A percentile compares a stretch with the other conserved stretches of the same genome.
These are phyloP conservation scores for Brachystomella parvula DNA, from an alignment of 1,140 invertebrate genomes.

Conservation along the genomic window DNA sequence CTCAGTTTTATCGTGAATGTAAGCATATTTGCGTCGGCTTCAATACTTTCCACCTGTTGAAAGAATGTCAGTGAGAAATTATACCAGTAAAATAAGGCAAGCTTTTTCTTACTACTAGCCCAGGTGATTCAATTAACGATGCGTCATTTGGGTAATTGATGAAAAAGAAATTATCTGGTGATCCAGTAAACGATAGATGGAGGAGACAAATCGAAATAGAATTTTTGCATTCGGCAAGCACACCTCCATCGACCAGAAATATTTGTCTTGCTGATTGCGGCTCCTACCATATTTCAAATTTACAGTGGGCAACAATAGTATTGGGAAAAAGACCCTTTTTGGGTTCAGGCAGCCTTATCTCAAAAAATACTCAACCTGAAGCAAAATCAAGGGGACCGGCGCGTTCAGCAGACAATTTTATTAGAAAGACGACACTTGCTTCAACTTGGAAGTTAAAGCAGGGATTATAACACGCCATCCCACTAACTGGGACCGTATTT, in stretches of 20 bases:
- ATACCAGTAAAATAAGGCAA: background rate
- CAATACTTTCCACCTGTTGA: background rate
- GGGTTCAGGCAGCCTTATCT: too few relatives aligned
- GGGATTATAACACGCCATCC: too few relatives aligned
- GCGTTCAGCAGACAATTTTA: too few relatives aligned
- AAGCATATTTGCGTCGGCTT: background rate
- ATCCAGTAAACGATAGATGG: conserved; percentile 20
- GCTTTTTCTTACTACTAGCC: conserved; percentile 12
- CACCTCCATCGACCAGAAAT: background rate
- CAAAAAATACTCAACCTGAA: too few relatives aligned
- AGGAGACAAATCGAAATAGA: conserved; percentile 18
- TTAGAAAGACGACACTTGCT: too few relatives aligned
- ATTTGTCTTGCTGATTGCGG: conserved; percentile 16
- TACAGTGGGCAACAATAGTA: background rate
- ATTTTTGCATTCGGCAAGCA: conserved; percentile 15
- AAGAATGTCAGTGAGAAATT: background rate
- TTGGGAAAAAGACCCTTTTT: too few relatives aligned
- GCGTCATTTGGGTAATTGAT: conserved; percentile 28
- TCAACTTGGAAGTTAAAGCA: too few relatives aligned
- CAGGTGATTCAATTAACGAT: conserved; percentile 12
- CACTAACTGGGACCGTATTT: too few relatives aligned
- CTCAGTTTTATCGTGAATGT: conserved; percentile 38
- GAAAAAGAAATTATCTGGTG: conserved; percentile 33
- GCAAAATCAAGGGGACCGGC: too few relatives aligned
- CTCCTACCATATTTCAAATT: background rate